Conservation (phyloP, 1,140 invertebrate species). For the Drosophila lowei region DNA sequence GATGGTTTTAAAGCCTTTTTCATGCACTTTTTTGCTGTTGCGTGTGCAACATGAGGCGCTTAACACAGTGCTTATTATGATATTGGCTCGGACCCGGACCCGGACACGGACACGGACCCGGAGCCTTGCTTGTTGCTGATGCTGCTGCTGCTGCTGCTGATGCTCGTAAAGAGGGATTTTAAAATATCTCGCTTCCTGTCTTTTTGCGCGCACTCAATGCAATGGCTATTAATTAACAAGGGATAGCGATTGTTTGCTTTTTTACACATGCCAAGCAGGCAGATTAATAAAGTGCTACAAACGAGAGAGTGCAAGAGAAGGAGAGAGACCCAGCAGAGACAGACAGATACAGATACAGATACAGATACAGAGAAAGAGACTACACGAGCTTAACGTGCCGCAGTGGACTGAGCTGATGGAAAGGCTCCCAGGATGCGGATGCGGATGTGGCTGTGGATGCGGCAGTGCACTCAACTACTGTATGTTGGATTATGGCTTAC, state of each 20-base stretch:
- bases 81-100: background rate
- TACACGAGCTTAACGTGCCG: background rate
- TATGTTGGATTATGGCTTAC: slow-evolving; percentile 22
- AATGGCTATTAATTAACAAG: slow-evolving; percentile 72
- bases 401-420: background rate
- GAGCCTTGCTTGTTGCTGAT: background rate
- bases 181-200: slow-evolving; percentile 25
- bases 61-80: slow-evolving; percentile 56
- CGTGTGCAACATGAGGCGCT: slow-evolving; percentile 24
- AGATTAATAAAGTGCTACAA: slow-evolving; percentile 51
- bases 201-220: slow-evolving; percentile 55
- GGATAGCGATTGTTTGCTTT: slow-evolving; percentile 48
- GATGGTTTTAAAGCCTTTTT: slow-evolving; percentile 46
- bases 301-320: background rate
- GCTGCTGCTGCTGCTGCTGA: background rate
- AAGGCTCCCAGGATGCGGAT: no score
- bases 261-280: slow-evolving; percentile 45
- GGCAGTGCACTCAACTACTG: no score
- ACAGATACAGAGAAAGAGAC: background rate
- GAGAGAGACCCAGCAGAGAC: background rate
- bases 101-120: no score
- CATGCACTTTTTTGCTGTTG: slow-evolving; percentile 4
- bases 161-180: slow-evolving; percentile 60
- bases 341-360: background rate
- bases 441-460: no score